Conservation (phyloP, 2,113 vertebrate genomes). For the Oryzias woworae region DNA sequence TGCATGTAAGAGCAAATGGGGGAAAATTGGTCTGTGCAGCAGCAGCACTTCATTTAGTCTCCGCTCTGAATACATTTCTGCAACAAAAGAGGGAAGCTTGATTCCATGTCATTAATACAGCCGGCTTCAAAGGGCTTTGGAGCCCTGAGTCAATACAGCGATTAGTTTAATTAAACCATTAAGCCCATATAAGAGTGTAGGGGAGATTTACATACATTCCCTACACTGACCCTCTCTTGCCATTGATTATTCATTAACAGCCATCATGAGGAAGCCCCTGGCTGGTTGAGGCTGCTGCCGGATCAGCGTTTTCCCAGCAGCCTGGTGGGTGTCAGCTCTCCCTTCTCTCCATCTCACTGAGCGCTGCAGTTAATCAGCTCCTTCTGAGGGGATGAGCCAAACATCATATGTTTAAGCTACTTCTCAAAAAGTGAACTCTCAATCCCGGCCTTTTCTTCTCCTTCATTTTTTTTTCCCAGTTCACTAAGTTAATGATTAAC, state of each 20-base stretch:
- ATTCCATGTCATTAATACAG: conserved; percentile 64
- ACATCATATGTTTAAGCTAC: conserved; percentile 39
- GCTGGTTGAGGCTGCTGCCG: conserved; percentile 38
- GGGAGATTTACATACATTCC: conserved; percentile 57
- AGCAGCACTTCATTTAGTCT: conserved; percentile 40
- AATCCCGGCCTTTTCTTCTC: conserved; percentile 5
- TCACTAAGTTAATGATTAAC: conserved; percentile 70
- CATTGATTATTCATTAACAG: conserved; percentile 75
- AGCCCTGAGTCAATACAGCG: conserved; percentile 57
- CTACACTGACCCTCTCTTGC: conserved; percentile 41
- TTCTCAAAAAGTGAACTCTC: conserved; percentile 25
- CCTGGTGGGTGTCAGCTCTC: conserved; percentile 48
- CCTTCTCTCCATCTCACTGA: conserved; percentile 14
- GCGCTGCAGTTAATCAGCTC: conserved; percentile 44
- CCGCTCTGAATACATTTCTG: conserved; percentile 33
- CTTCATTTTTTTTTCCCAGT: conserved; percentile 41
- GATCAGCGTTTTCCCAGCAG: conserved; percentile 55
- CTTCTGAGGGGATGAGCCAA: conserved; percentile 34
- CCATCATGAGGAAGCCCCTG: conserved; percentile 33
- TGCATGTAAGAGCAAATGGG: conserved; percentile 39
- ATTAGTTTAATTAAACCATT: conserved; percentile 76
- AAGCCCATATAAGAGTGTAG: conserved; percentile 50
- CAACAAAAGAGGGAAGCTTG: conserved; percentile 49
- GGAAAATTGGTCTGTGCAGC: conserved; percentile 36
- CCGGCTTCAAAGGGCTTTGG: conserved; percentile 64